Conservation (phyloP, 1,140 invertebrate genomes). For the Calephelis virginiensis region DNA sequence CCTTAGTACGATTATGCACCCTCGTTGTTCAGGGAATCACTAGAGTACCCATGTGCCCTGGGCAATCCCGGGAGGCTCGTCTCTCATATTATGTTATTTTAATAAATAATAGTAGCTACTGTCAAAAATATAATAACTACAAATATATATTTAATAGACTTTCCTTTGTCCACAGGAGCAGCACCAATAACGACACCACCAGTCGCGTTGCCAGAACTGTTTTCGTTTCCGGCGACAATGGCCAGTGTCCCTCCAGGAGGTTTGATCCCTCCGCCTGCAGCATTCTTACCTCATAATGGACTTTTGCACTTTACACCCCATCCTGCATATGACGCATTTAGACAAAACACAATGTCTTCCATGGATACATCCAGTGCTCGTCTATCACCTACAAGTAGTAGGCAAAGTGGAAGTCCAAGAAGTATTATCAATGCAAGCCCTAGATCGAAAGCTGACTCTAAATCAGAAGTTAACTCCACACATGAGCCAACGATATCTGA, state of each 20-base stretch:
- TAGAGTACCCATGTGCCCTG: conserved; percentile 63
- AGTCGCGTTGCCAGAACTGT: conserved; percentile 76
- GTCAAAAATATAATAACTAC: conserved; percentile 39
- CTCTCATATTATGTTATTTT: conserved; percentile 74
- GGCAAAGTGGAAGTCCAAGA: conserved; percentile 75
- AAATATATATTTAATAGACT: conserved; percentile 36
- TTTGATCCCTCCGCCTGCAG: conserved; percentile 74
- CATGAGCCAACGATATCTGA: conserved; percentile 82
- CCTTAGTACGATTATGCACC: conserved; percentile 78
- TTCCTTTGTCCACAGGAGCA: conserved; percentile 69
- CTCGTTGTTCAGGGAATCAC: conserved; percentile 72
- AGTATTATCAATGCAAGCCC: conserved; percentile 72
- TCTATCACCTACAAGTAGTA: conserved; percentile 78
- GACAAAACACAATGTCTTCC: conserved; percentile 70
- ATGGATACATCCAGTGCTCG: conserved; percentile 72
- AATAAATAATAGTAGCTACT: conserved; percentile 51
- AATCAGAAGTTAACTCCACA: conserved; percentile 80
- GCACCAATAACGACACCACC: conserved; percentile 67
- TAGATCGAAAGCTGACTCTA: conserved; percentile 76
- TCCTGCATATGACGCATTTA: conserved; percentile 68
- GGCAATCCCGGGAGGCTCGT: conserved; percentile 62
- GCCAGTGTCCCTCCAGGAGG: conserved; percentile 72
- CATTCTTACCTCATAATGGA: conserved; percentile 68
- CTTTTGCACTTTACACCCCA: conserved; percentile 71
- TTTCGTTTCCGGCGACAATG: conserved; percentile 72